phyloP scores from a whole-genome alignment of 2,113 vertebrate genomes.

The Sebastes fasciatus region DNA sequence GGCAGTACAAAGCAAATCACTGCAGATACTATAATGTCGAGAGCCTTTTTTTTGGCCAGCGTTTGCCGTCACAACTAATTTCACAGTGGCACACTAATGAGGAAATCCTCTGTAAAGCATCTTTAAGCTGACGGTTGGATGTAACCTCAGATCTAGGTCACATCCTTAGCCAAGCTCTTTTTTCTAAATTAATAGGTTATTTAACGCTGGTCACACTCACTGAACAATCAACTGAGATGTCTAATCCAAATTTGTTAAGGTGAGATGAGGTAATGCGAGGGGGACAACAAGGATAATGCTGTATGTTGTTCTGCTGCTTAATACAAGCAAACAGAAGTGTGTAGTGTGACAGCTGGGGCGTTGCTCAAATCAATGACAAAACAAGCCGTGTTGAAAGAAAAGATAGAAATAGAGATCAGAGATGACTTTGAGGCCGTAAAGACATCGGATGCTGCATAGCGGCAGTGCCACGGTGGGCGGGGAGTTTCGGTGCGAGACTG shows the following conservation, averaged over 20 bases:
- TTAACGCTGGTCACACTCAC: constrained; percentile 36
- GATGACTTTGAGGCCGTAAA: constrained; percentile 55
- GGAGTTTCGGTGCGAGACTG: constrained; percentile 3
- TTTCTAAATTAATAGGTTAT: constrained; percentile 58
- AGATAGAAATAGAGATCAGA: constrained; percentile 63
- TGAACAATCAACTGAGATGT: constrained; percentile 39
- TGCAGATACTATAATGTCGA: constrained; percentile 38
- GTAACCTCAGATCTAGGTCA: constrained; percentile 67
- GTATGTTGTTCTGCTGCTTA: constrained; percentile 13
- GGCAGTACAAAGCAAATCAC: constrained; percentile 67
- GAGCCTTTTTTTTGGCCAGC: constrained; percentile 7
- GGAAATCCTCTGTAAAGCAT: constrained; percentile 61
- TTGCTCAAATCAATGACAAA: constrained; percentile 46
- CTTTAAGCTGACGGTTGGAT: constrained; percentile 67
- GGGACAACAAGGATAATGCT: not conserved
- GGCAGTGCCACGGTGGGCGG: constrained; percentile 33
- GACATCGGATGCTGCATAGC: constrained; percentile 43
- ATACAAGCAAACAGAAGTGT: constrained; percentile 21
- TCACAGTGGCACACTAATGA: constrained; percentile 70
- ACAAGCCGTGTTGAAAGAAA: constrained; percentile 34
- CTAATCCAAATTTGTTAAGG: constrained; percentile 34
- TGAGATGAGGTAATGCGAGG: constrained; percentile 13
- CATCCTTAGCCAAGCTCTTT: constrained; percentile 31
- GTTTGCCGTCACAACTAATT: constrained; percentile 66
- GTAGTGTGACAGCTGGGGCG: constrained; percentile 26